Evolutionary conservation across 2,113 vertebrate species (phyloP).

Genomic region (Calyptomena viridis): DNA sequence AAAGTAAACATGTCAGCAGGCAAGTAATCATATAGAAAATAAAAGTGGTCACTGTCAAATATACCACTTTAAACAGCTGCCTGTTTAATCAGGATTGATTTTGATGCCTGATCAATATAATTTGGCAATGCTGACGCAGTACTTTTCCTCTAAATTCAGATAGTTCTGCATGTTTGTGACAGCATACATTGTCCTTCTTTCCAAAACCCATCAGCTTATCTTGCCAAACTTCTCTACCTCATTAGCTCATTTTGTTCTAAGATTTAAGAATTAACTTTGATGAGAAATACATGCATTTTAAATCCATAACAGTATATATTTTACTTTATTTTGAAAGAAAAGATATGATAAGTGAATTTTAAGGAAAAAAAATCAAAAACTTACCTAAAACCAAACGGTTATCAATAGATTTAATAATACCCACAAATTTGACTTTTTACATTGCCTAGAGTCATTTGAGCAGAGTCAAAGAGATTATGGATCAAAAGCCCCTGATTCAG

Average conservation of each 20-base stretch:
- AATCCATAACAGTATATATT: background rate
- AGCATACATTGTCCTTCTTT: background rate
- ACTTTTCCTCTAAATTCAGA: background rate
- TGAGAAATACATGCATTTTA: background rate
- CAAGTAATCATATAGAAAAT: background rate
- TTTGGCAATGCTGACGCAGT: background rate
- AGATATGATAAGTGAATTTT: background rate
- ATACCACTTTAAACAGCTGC: background rate
- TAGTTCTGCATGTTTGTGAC: accelerated
- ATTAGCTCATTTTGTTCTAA: background rate
- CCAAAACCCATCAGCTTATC: background rate
- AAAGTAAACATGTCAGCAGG: conserved; percentile 24
- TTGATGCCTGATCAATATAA: background rate
- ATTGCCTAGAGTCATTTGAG: background rate
- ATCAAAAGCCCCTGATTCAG: background rate
- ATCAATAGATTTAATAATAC: background rate
- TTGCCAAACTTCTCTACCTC: background rate
- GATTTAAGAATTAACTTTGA: background rate
- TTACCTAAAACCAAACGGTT: background rate
- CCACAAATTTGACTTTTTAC: background rate
- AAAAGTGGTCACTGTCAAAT: background rate
- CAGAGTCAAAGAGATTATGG: background rate
- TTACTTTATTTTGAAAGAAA: background rate
- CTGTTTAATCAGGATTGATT: background rate
- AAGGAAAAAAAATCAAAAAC: background rate